Base-by-base conservation (phyloP, 1,140 invertebrate genomes). In the Nymphalis io region DNA sequence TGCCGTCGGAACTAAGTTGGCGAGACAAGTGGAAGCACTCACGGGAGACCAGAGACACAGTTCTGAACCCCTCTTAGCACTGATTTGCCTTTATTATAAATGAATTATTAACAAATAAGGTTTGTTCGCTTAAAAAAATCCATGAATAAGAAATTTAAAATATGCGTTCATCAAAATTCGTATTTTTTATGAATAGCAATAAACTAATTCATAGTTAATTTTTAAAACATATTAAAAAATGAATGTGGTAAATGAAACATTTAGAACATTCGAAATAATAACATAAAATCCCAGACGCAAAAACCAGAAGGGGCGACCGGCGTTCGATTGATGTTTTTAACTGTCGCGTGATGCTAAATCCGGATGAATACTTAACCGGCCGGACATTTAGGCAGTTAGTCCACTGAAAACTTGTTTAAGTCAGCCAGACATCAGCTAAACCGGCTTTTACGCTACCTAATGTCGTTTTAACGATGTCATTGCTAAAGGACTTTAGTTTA, bases 271-370 rank as follows among this genome's bases (percentile, higher is more conserved):
- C 46, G 18, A 51, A 51, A 51, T 20, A 51, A 27, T 51, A 51
- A 20, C 12, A 55, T 10, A 55, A 55, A 55, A 55, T 55, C 51
- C 21, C 51, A 55, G 51, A 55, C 51, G 51, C 51, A 27, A 55
- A 55, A 55, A 23, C 20, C 20, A 27, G 21, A 55, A 55, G 51
- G 51, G 51, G 21, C 51, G 23, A 12, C 51, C 12, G 51, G 13
- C 18, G 51, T 12, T 55, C 51, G 51, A 55, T 55, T 55, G 51
- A 55, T 79, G 72, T 58, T 78, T 83, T 82, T 81, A 80, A 81
- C 74, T 76, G 74, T 69, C 73, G 71, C 74, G 77, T 71, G 75
- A 48, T 70, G 59, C 74, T 78, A 81, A 84, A 83, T 81, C 79
- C 78, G 78, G 72, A 73, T 82, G 78, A 82, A 65, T 48, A 62